Percentiles rank a stretch among this genome's conserved stretches.
Evolutionary conservation across 2,113 vertebrate genomes (phyloP).

Genomic region (Chloropsis cyanopogon): DNA sequence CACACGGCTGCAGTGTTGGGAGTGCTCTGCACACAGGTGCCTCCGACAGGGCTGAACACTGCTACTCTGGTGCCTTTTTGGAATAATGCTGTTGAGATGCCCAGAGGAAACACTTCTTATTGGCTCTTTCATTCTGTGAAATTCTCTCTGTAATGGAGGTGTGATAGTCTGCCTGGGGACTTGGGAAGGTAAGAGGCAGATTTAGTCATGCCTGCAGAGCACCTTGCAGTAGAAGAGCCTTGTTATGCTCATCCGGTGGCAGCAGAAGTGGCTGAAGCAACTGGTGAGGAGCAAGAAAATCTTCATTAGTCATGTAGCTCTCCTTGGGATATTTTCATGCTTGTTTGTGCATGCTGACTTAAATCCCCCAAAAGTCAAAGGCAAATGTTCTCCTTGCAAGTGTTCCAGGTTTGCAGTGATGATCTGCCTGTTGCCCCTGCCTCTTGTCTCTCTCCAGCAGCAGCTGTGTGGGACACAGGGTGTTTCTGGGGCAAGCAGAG

Average conservation of each 20-base stretch:
- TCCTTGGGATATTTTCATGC: background rate
- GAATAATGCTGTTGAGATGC: slow-evolving; percentile 27
- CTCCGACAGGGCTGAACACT: background rate
- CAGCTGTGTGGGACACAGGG: background rate
- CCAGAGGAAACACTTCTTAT: slow-evolving; percentile 1
- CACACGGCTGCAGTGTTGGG: background rate
- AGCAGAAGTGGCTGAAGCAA: background rate
- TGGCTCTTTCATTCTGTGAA: slow-evolving; percentile 24
- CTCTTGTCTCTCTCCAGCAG: background rate
- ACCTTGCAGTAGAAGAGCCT: background rate
- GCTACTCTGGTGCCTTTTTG: background rate
- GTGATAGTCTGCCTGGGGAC: background rate
- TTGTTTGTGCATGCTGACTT: background rate
- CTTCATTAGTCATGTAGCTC: background rate
- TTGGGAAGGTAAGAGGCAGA: background rate
- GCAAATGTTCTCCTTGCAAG: background rate
- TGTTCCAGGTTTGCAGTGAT: background rate
- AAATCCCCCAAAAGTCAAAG: background rate
- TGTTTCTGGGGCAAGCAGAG: background rate
- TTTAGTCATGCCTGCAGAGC: background rate
- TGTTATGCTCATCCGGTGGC: background rate
- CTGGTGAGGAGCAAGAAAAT: background rate
- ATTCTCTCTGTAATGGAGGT: background rate
- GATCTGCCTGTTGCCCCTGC: background rate
- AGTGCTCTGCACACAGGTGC: background rate